These are phyloP conservation scores for Napeogenes inachia DNA, from an alignment of 2,888 invertebrate species.

Conservation along the genomic window DNA sequence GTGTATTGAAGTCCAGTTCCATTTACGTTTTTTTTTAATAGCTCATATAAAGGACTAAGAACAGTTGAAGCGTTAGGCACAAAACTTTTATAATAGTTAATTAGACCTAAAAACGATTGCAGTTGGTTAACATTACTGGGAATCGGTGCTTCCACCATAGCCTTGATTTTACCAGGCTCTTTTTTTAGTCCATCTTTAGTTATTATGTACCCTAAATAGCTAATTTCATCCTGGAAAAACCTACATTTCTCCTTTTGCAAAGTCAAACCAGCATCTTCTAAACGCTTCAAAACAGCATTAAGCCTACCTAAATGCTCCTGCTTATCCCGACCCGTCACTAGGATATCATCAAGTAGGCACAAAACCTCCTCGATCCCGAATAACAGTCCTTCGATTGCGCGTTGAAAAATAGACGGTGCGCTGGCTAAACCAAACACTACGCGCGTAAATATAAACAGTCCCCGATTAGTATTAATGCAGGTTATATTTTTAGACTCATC, in stretches of 20 bases:
- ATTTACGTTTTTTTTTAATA: conserved; percentile 25
- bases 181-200: conserved; percentile 27
- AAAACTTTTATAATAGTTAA: conserved; percentile 30
- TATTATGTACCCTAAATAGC: conserved; percentile 28
- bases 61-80: conserved; percentile 24
- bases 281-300: conserved; percentile 21
- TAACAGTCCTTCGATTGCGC: background rate
- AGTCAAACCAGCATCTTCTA: conserved; percentile 28
- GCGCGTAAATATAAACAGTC: too few relatives aligned
- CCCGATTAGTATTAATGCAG: background rate
- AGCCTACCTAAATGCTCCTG: conserved; percentile 21
- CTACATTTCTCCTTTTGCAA: conserved; percentile 27
- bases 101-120: conserved; percentile 30
- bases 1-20: conserved; percentile 17
- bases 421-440: too few relatives aligned
- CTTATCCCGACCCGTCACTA: conserved; percentile 16
- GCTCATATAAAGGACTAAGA: conserved; percentile 24
- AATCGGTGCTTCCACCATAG: conserved; percentile 22
- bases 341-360: conserved; percentile 23
- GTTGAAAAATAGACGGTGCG: conserved; percentile 1
- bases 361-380: conserved; percentile 28
- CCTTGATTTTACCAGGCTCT: conserved; percentile 26
- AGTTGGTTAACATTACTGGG: conserved; percentile 27
- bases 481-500: conserved; percentile 27
- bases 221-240: conserved; percentile 27